phyloP scores from a whole-genome alignment of 2,113 vertebrate species.

The Corythoichthys intestinalis region DNA sequence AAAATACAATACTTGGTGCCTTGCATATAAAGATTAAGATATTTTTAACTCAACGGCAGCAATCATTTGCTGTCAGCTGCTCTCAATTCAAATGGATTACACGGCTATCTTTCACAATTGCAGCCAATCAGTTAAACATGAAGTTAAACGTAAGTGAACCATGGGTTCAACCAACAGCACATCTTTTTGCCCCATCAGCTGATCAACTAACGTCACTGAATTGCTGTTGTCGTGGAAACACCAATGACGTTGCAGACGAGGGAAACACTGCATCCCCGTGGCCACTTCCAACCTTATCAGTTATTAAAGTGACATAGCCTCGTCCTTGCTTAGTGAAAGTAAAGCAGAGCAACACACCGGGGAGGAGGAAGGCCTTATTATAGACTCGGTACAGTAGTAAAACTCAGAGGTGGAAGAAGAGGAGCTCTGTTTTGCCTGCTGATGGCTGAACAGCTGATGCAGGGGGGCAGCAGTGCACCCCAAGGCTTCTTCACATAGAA shows the following conservation, averaged over 20 bases:
- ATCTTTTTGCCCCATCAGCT: constrained; percentile 8
- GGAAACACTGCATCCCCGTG: constrained; percentile 36
- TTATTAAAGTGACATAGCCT: constrained; percentile 62
- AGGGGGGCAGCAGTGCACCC: constrained; percentile 38
- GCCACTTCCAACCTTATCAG: constrained; percentile 23
- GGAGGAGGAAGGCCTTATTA: constrained; percentile 41
- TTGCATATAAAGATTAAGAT: too few species aligned
- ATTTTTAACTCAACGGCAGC: too few species aligned
- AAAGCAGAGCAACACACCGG: constrained; percentile 64
- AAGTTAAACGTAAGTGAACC: constrained; percentile 1
- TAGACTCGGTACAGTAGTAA: constrained; percentile 19
- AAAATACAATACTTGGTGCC: too few species aligned
- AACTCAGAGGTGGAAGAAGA: not conserved
- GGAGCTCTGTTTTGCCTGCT: not conserved
- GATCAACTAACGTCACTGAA: constrained; percentile 25
- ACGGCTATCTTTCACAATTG: too few species aligned
- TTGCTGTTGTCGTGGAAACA: constrained; percentile 28
- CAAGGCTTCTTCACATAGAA: constrained; percentile 64
- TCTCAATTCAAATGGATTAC: too few species aligned
- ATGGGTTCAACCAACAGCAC: constrained; percentile 10
- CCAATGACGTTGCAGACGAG: constrained; percentile 20
- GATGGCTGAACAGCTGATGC: constrained; percentile 58
- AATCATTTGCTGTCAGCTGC: too few species aligned
- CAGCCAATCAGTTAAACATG: too few species aligned
- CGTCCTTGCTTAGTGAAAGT: constrained; percentile 29